Base-by-base conservation (phyloP, 2,797 vertebrate genomes). In the Crenuchus spilurus region DNA sequence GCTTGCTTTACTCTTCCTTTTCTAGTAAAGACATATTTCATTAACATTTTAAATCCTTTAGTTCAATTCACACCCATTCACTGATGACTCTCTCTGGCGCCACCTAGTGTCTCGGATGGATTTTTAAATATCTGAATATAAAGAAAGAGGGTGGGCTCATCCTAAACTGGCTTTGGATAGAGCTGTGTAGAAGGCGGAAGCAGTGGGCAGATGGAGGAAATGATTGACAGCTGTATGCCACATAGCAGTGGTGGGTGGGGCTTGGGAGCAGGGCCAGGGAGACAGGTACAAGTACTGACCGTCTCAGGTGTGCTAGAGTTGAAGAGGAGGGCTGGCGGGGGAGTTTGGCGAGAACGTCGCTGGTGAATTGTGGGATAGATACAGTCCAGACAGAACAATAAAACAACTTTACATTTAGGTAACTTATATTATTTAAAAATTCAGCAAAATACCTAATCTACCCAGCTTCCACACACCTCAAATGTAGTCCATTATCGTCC, bases 281-380 rank as follows among this genome's bases (percentile, higher is more conserved):
- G 35, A 61, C 58, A 60, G 61, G 37, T 39, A 42, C 48, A 69
- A 11, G 33, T 77, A 80, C 75, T 80, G 75, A 77, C 79, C 75
- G n/a, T 37, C 30, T 80, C 71, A 57, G 70, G 46, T 60, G 62
- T 62, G 62, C 61, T 77, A 74, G 55, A 22, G 70, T 64, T 70
- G 74, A 61, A 49, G 48, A 33, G n/a, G 33, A 71, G 35, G 22
- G 31, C 67, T 64, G 62, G 52, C 65, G 39, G 70, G 54, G 71
- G 61, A 26, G 54, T 26, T 31, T 62, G 62, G 60, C 54, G 51
- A 37, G 71, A 66, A 39, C 54, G 48, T 48, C 37, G 65, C 72
- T 28, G 62, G 55, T 42, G 35, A 42, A 49, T 46, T 42, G 62
- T 57, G 28, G 52, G 61, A 60, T 61, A 55, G 30, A 49, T 54